Conservation (phyloP, 2,888 invertebrate species). For the Rapana venosa region DNA sequence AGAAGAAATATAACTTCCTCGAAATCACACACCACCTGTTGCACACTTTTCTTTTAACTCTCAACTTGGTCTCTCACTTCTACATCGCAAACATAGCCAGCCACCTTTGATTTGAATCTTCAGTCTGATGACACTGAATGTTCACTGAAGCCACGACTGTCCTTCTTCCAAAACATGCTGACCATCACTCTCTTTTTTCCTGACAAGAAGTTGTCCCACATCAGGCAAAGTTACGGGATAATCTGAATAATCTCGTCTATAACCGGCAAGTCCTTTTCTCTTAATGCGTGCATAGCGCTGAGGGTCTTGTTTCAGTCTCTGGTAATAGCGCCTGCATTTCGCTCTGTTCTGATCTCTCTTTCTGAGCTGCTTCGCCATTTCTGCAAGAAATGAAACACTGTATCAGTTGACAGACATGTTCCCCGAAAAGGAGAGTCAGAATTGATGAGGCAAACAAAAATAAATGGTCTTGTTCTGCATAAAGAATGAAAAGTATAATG, state of each 20-base stretch:
- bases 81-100: too few species aligned
- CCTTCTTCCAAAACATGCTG: neutral
- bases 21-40: too few species aligned
- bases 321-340: slow-evolving; percentile 27
- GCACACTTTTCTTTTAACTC: too few species aligned
- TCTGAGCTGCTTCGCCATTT: neutral
- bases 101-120: too few species aligned
- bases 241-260: neutral
- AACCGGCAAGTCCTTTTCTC: neutral
- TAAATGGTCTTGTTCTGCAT: too few species aligned
- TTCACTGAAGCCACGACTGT: neutral
- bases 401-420: neutral
- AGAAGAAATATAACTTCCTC: too few species aligned
- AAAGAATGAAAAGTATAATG: too few species aligned
- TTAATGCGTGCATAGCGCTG: slow-evolving; percentile 28
- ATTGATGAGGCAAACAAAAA: too few species aligned
- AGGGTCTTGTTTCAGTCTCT: slow-evolving; percentile 33
- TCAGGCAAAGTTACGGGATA: neutral
- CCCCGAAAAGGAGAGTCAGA: too few species aligned
- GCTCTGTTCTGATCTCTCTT: slow-evolving; percentile 30
- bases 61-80: too few species aligned
- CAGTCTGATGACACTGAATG: neutral
- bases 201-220: neutral
- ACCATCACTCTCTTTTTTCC: neutral
- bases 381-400: slow-evolving; percentile 35